Evolutionary conservation across 2,888 invertebrate species (phyloP).

Genomic region (Cosmopolites sordidus): DNA sequence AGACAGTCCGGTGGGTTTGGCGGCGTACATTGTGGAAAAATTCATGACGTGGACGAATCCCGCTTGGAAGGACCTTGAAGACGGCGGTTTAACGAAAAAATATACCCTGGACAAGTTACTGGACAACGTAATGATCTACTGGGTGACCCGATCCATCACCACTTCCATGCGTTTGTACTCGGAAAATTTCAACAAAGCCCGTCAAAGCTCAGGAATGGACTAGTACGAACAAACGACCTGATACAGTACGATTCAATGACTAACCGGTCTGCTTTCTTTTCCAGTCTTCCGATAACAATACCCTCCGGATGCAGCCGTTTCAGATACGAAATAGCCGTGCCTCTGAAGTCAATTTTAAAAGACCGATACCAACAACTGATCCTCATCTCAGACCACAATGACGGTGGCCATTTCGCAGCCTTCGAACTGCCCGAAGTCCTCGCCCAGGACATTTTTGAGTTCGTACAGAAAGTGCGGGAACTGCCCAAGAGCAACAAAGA

Average conservation of each 20-base stretch:
- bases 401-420: slow-evolving; percentile 35
- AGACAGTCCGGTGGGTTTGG: slow-evolving; percentile 80
- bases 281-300: slow-evolving; percentile 61
- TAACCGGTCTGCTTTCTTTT: not conserved
- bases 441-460: slow-evolving; percentile 35
- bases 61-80: slow-evolving; percentile 49
- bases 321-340: slow-evolving; percentile 61
- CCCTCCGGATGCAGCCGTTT: slow-evolving; percentile 74
- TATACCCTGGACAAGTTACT: slow-evolving; percentile 68
- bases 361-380: slow-evolving; percentile 26
- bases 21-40: slow-evolving; percentile 87
- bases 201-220: not conserved
- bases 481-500: too few species aligned
- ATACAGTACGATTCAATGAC: too few species aligned
- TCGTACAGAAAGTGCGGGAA: slow-evolving; percentile 30
- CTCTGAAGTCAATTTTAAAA: slow-evolving; percentile 49
- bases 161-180: slow-evolving; percentile 72
- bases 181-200: slow-evolving; percentile 52
- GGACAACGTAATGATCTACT: slow-evolving; percentile 81
- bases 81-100: slow-evolving; percentile 64
- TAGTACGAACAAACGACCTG: slow-evolving; percentile 9
- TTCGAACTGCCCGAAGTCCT: slow-evolving; percentile 36
- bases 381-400: slow-evolving; percentile 24
- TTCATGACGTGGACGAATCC: slow-evolving; percentile 72
- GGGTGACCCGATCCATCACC: slow-evolving; percentile 68